These are phyloP conservation scores for Epistrophe grossulariae DNA, from an alignment of 2,888 invertebrate genomes.

Conservation along the genomic window DNA sequence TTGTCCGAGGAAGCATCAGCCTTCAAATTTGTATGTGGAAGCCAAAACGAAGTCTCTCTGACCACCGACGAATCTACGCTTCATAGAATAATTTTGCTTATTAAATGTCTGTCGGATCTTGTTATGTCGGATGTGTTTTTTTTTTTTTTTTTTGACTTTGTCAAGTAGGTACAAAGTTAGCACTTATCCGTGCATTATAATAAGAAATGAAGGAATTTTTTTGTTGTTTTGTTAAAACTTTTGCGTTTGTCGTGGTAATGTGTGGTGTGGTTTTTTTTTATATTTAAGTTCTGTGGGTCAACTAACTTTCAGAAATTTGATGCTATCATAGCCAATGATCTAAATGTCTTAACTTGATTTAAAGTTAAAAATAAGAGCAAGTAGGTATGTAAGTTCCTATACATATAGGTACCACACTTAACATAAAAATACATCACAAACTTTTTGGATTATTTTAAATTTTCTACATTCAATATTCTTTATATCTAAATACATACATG, in stretches of 20 bases:
- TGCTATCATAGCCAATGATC: too few species aligned
- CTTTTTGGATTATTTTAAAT: too few species aligned
- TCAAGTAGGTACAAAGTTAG: slow-evolving; percentile 28
- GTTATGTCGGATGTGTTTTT: slow-evolving; percentile 2
- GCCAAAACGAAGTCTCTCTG: slow-evolving; percentile 53
- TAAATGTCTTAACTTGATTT: too few species aligned
- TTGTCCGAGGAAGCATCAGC: slow-evolving; percentile 10
- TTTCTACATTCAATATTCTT: too few species aligned
- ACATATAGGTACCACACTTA: too few species aligned
- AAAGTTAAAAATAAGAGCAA: too few species aligned
- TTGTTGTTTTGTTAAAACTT: slow-evolving; percentile 43
- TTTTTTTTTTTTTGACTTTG: slow-evolving; percentile 8
- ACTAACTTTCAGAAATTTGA: too few species aligned
- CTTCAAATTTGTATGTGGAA: slow-evolving; percentile 57
- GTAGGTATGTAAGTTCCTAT: too few species aligned
- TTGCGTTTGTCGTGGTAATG: slow-evolving; percentile 1
- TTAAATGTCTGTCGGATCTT: slow-evolving; percentile 58
- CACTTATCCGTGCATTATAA: slow-evolving; percentile 20
- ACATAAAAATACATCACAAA: too few species aligned
- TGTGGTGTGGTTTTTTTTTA: too few species aligned
- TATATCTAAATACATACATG: too few species aligned
- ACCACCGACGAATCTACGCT: slow-evolving; percentile 56
- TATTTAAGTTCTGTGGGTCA: too few species aligned
- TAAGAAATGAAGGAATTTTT: slow-evolving; percentile 53
- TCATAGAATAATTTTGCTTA: slow-evolving; percentile 69